Evolutionary conservation across 2,113 vertebrate genomes (phyloP).

Genomic region (Microcebus jonahi): DNA sequence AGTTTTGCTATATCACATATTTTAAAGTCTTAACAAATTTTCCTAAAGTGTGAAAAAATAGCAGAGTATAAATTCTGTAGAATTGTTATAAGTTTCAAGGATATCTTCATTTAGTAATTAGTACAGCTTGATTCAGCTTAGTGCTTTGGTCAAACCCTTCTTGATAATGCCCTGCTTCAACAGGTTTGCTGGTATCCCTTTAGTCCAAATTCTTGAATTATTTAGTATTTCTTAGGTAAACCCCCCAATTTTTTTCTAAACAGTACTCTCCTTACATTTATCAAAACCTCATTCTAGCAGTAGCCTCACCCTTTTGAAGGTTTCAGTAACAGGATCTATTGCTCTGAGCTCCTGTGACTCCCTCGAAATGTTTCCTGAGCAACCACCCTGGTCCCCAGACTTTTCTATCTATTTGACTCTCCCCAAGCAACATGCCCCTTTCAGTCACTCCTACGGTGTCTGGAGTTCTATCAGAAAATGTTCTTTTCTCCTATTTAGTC

Average conservation of each 20-base stretch:
- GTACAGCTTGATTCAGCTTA: background rate
- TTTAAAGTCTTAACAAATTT: background rate
- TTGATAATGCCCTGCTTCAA: background rate
- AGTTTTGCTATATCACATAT: background rate
- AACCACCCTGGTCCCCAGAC: background rate
- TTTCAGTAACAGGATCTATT: background rate
- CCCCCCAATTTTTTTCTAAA: background rate
- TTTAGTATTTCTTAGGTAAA: constrained; percentile 33
- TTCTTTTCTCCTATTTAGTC: background rate
- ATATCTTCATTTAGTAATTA: background rate
- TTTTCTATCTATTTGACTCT: background rate
- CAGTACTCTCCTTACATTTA: background rate
- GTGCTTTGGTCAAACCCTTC: background rate
- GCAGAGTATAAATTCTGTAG: background rate
- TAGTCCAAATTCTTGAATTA: background rate
- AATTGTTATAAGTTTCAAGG: background rate
- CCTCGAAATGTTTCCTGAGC: background rate
- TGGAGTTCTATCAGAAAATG: background rate
- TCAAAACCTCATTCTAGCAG: background rate
- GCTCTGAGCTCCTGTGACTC: background rate
- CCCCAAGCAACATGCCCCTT: background rate
- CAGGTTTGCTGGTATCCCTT: background rate
- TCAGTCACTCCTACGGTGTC: background rate
- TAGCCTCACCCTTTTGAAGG: background rate
- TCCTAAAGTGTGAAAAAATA: background rate